phyloP scores from a whole-genome alignment of 2,888 invertebrate genomes.

The Anthophora plumipes region DNA sequence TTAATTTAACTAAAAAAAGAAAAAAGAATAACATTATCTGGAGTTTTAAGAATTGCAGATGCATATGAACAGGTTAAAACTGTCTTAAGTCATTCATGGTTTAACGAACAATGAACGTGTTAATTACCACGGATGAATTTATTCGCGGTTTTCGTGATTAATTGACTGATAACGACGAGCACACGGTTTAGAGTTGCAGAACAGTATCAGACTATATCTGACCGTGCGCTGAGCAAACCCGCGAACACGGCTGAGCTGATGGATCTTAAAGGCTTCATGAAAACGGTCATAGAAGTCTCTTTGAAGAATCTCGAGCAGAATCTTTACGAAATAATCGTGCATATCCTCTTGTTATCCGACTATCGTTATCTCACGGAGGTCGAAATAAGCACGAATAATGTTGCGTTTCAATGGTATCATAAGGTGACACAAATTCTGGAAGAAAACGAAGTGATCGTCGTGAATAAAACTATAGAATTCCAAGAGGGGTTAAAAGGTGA shows the following conservation, averaged over 20 bases:
- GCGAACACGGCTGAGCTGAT: conserved; percentile 93
- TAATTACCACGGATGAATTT: conserved; percentile 2
- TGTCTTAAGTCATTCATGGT: no score
- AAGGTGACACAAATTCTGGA: conserved; percentile 93
- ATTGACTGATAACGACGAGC: not conserved
- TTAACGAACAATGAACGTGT: no score
- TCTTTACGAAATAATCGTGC: conserved; percentile 88
- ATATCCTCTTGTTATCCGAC: conserved; percentile 93
- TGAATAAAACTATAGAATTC: conserved; percentile 80
- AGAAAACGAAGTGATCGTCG: conserved; percentile 57
- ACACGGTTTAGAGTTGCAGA: conserved; percentile 88
- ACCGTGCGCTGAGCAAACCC: conserved; percentile 91
- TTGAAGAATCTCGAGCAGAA: conserved; percentile 92
- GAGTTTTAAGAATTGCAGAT: no score
- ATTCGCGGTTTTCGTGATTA: not conserved
- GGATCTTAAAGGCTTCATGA: conserved; percentile 92
- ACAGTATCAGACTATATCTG: conserved; percentile 92
- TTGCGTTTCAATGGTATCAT: conserved; percentile 94
- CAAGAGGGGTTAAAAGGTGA: conserved; percentile 90
- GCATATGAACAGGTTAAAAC: no score
- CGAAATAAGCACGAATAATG: conserved; percentile 94
- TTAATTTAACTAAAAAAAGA: no score
- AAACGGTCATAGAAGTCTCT: conserved; percentile 89
- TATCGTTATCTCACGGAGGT: conserved; percentile 91
- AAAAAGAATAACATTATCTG: no score